These are phyloP conservation scores for Menidia menidia DNA, from an alignment of 2,797 vertebrate genomes.

Conservation along the genomic window DNA sequence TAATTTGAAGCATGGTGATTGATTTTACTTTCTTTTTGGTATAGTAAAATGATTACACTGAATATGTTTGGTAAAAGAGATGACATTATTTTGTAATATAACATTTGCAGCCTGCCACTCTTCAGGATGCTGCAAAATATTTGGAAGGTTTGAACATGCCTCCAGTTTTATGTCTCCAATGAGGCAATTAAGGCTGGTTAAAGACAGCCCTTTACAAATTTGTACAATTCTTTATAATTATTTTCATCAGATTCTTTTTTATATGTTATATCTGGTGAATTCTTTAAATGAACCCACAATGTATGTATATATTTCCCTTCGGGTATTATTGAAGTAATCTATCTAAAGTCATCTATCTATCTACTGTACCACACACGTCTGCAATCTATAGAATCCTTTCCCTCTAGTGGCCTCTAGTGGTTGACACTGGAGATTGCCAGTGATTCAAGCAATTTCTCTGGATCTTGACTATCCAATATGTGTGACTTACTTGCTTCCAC, in stretches of 20 bases:
- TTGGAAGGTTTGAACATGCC: conserved; percentile 9
- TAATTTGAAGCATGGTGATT: neutral
- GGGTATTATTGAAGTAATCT: too few species aligned
- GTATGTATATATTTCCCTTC: too few species aligned
- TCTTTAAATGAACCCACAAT: neutral
- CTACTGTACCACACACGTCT: neutral
- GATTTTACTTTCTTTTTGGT: conserved; percentile 10
- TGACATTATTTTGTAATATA: conserved; percentile 18
- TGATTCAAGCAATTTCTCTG: conserved; percentile 1
- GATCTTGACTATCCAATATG: neutral
- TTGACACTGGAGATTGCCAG: conserved; percentile 18
- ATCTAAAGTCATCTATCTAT: too few species aligned
- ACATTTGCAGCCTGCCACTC: conserved; percentile 12
- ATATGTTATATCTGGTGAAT: neutral
- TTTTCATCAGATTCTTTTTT: neutral
- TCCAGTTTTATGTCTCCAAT: conserved; percentile 3
- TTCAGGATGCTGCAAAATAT: conserved; percentile 1
- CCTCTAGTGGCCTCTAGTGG: conserved; percentile 81
- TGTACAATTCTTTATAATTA: conserved; percentile 1
- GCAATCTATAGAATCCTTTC: conserved; percentile 31
- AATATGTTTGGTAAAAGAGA: conserved; percentile 22
- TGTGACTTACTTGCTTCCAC: neutral
- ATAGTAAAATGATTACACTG: conserved; percentile 5
- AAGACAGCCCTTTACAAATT: neutral
- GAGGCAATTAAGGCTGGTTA: conserved; percentile 1